Evolutionary conservation across 2,797 vertebrate genomes (phyloP), one percentile per base, ranked within the genome.

Genomic region (Hippocampus kuda): DNA sequence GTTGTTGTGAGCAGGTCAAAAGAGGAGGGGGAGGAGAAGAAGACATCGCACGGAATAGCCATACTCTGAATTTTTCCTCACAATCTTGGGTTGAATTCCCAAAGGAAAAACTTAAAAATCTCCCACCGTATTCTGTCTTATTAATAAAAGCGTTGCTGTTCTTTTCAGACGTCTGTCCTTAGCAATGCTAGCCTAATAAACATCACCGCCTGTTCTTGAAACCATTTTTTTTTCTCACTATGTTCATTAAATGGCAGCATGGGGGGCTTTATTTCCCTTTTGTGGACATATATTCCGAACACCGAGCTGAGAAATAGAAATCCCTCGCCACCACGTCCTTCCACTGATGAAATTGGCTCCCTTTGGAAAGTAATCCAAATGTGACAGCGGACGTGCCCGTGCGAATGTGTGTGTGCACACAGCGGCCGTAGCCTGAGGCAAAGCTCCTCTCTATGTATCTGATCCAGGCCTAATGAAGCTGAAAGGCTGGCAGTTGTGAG

Each of bases 391-490:
- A 63, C 62, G 68, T 73, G 54, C 54, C 54, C 62, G 62, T 73
- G 49, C 54, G 66, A 59, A 57, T 67, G 53, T 61, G 67, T 72
- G 69, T 65, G 68, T 69, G 64, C 64, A 66, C 66, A 84, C 84
- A 82, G 83, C 73, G 75, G 84, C 75, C 83, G 86, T 87, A 86
- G 91, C 91, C 90, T 81, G 81, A 59, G 89, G 91, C 89, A 88
- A 73, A 82, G 69, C 83, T 88, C 80, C 81, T 84, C 80, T 81
- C 86, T 89, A 88, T 87, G 84, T 89, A 91, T 93, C 91, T 92
- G 91, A 93, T 92, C 89, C 86, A 84, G 90, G 90, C 89, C 90
- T 92, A 93, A 93, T 91, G 92, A 94, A 92, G 91, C 91, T 85
- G 89, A 91, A 92, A 92, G 92, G 90, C 91, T 91, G 92, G 89